These are phyloP conservation scores for Rhingia campestris DNA, from an alignment of 2,888 invertebrate genomes.

Conservation along the genomic window DNA sequence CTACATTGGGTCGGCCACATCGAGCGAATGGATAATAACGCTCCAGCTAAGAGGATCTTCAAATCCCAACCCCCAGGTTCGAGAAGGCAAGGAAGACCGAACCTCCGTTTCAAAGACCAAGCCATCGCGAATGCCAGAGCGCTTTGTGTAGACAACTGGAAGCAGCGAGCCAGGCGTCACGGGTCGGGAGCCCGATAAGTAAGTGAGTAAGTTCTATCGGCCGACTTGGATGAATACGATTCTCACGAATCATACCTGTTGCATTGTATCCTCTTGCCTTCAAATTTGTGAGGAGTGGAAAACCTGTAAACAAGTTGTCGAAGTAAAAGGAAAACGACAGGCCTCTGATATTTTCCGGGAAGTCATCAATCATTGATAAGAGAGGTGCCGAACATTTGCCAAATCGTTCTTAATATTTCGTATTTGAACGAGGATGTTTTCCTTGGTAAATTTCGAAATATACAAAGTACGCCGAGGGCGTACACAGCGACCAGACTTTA, in stretches of 20 bases:
- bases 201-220: too few species aligned
- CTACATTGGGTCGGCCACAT: too few species aligned
- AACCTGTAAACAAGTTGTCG: constrained; percentile 18
- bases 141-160: too few species aligned
- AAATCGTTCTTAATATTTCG: constrained; percentile 38
- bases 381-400: constrained; percentile 47
- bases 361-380: constrained; percentile 42
- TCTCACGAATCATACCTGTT: constrained; percentile 23
- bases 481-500: constrained; percentile 50
- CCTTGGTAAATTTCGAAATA: constrained; percentile 49
- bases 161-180: too few species aligned
- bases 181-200: too few species aligned
- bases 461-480: constrained; percentile 33
- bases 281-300: constrained; percentile 9
- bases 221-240: constrained; percentile 1
- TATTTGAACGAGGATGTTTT: constrained; percentile 30
- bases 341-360: constrained; percentile 10
- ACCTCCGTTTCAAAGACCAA: too few species aligned
- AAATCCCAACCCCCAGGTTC: too few species aligned
- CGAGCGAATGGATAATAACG: too few species aligned
- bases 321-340: constrained; percentile 22
- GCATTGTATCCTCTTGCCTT: constrained; percentile 16
- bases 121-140: too few species aligned
- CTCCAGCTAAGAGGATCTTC: too few species aligned
- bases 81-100: too few species aligned